These are phyloP conservation scores for Epicauta chinensis DNA, from an alignment of 1,140 invertebrate species.

Conservation along the genomic window DNA sequence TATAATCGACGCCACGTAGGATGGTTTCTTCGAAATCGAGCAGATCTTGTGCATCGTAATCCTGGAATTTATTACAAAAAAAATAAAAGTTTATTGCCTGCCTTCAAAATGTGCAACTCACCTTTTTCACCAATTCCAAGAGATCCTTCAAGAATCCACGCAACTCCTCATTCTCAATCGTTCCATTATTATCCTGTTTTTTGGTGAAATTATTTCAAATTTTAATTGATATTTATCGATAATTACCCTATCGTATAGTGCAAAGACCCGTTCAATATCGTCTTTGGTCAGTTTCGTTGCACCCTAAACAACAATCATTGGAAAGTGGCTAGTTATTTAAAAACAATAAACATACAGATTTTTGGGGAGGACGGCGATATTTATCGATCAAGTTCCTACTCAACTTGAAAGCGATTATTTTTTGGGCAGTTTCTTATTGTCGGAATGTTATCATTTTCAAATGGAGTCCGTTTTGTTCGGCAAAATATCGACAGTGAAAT, in stretches of 20 bases:
- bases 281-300: conserved; percentile 83
- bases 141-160: conserved; percentile 89
- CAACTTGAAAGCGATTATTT: too few species aligned
- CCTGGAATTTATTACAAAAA: conserved; percentile 60
- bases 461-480: too few species aligned
- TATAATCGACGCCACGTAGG: conserved; percentile 81
- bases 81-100: too few species aligned
- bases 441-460: too few species aligned
- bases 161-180: conserved; percentile 90
- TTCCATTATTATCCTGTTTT: conserved; percentile 92
- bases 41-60: conserved; percentile 85
- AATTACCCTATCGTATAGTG: conserved; percentile 83
- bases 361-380: too few species aligned
- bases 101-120: conserved; percentile 44
- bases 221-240: conserved; percentile 1
- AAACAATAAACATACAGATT: too few species aligned
- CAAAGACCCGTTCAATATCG: conserved; percentile 87
- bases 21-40: conserved; percentile 85
- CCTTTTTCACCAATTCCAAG: conserved; percentile 87
- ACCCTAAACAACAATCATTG: conserved; percentile 51
- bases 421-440: too few species aligned
- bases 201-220: conserved; percentile 48
- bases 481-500: too few species aligned
- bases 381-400: too few species aligned
- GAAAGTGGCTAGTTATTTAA: too few species aligned